Evolutionary conservation across 2,888 invertebrate species (phyloP).

Genomic region (Argyresthia albistria): DNA sequence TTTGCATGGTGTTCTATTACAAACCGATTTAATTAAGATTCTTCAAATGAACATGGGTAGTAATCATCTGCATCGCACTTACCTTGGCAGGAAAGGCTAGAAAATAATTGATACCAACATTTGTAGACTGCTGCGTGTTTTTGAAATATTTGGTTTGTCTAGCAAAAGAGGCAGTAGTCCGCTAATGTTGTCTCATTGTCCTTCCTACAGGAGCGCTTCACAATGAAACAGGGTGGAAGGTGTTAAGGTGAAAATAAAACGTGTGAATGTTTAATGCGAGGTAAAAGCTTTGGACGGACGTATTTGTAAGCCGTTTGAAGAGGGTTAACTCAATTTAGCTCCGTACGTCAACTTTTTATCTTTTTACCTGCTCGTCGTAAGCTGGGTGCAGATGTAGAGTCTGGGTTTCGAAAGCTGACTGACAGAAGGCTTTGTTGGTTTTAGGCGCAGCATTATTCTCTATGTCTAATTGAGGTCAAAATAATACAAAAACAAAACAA

Average conservation of each 20-base stretch:
- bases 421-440: neutral
- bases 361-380: slow-evolving; percentile 8
- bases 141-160: no score
- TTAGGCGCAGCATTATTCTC: no score
- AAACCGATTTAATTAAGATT: no score
- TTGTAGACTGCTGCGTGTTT: no score
- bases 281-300: slow-evolving; percentile 56
- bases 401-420: neutral
- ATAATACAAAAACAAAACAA: neutral
- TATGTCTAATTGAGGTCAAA: neutral
- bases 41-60: no score
- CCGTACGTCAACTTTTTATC: slow-evolving; percentile 54
- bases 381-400: neutral
- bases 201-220: neutral
- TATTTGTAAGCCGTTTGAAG: slow-evolving; percentile 61
- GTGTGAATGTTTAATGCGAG: slow-evolving; percentile 57
- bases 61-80: no score
- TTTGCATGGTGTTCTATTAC: no score
- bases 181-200: no score
- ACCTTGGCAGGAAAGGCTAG: no score
- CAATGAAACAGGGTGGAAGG: slow-evolving; percentile 23
- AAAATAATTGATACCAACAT: no score
- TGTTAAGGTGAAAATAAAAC: slow-evolving; percentile 60
- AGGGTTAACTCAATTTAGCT: slow-evolving; percentile 66
- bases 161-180: no score